Evolutionary conservation across 2,113 vertebrate species (phyloP).

Genomic region (Serilophus lunatus): DNA sequence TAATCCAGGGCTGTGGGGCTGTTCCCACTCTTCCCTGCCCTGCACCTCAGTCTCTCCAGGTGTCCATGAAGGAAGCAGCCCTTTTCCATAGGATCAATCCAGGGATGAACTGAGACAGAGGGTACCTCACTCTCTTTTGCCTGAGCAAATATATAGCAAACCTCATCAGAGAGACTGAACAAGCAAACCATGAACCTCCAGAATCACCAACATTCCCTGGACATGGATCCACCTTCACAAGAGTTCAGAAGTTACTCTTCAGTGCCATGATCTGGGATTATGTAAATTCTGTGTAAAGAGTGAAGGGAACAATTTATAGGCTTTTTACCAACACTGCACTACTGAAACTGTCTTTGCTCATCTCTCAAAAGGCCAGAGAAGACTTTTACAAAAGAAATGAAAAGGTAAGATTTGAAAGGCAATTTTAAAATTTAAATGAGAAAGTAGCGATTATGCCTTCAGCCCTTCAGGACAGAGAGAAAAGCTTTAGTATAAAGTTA

Average conservation of each 20-base stretch:
- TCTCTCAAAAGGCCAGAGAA: slow-evolving; percentile 27
- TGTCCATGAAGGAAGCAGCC: not conserved
- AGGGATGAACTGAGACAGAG: not conserved
- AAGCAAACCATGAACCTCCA: not conserved
- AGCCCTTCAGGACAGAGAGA: not conserved
- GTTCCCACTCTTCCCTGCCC: not conserved
- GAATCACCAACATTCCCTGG: not conserved
- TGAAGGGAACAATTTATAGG: not conserved
- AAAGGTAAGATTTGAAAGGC: slow-evolving; percentile 28
- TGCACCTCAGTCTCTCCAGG: accelerated
- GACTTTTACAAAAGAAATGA: slow-evolving; percentile 7
- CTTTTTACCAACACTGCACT: not conserved
- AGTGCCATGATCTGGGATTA: not conserved
- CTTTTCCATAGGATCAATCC: not conserved
- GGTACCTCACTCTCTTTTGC: not conserved
- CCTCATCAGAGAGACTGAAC: not conserved
- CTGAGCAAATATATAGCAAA: not conserved
- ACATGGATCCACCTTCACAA: not conserved
- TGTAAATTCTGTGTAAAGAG: not conserved
- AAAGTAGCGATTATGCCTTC: not conserved
- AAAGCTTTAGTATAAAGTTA: not conserved
- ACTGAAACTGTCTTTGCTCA: slow-evolving; percentile 24
- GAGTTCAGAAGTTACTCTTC: not conserved
- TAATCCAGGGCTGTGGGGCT: not conserved
- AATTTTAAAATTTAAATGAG: slow-evolving; percentile 38